Evolutionary conservation across 1,140 invertebrate genomes (phyloP).

Genomic region (Camponotus pennsylvanicus): DNA sequence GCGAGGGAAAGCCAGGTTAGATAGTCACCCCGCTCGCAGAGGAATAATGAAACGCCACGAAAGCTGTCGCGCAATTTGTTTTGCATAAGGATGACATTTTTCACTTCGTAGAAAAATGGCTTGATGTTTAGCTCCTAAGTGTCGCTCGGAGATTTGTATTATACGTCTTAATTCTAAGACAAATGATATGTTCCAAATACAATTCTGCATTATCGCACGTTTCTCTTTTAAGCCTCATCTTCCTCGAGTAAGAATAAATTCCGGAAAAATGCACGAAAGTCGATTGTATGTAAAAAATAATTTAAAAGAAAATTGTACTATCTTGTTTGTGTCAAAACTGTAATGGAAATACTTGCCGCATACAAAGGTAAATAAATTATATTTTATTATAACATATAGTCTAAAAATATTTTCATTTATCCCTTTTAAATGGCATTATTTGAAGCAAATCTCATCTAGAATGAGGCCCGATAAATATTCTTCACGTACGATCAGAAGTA

Average conservation of each 20-base stretch:
- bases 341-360: not conserved
- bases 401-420: conserved; percentile 23
- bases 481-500: conserved; percentile 25
- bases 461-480: conserved; percentile 23
- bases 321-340: no score
- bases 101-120: conserved; percentile 68
- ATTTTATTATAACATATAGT: not conserved
- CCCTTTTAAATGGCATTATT: not conserved
- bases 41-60: conserved; percentile 78
- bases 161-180: not conserved
- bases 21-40: conserved; percentile 19
- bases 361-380: not conserved
- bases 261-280: no score
- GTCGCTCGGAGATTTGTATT: not conserved
- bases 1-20: conserved; percentile 55
- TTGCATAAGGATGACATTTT: conserved; percentile 78
- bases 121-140: conserved; percentile 44
- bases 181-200: not conserved
- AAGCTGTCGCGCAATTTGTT: conserved; percentile 75
- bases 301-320: no score
- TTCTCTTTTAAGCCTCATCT: no score
- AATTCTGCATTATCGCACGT: no score
- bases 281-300: no score
- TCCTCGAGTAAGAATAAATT: no score
- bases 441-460: not conserved